Evolutionary conservation across 1,140 invertebrate species (phyloP), one percentile per base, ranked within the genome.

Genomic region (Leptoteleia sp.): DNA sequence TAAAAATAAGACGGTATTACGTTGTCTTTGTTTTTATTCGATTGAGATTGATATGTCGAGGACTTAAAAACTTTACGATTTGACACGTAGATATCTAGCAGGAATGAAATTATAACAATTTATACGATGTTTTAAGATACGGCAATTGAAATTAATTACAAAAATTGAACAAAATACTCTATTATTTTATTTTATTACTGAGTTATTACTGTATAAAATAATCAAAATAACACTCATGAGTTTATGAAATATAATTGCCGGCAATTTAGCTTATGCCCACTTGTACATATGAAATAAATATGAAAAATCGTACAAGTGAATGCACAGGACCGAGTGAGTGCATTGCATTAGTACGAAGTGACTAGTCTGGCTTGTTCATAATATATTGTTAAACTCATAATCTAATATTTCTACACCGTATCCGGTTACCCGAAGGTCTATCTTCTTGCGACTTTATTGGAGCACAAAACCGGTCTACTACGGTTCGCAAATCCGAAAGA

Each of bases 401-500:
- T 72, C 77, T 80, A 80, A 80, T 80, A 62, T 76, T 72, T 80
- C 71, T 33, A 79, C 71, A 79, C 35, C 52, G 64, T 72, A 72
- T 80, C 71, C 77, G 65, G 59, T 80, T 72, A 57, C 13, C 4
- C 40, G 59, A 72, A 76, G 71, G 59, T 80, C 61, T 80, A 72
- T 71, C 65, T 59, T 75, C 71, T 42, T 35, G 62, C 45, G 25
- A 17, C 48, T 70, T 67, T 75, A 70, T 57, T 75, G 48, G 64
- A 75, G 65, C 68, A 75, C 50, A 43, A 75, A 79, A 79, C 76
- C 76, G 70, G 76, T 79, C 55, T 73, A 22, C 8, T 15, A 12
- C 42, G 27, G 43, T 54, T 43, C 64, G 17, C 42, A 45, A 68
- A 75, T 70, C 55, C 31, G 27, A 79, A 55, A 31, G 62, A 57